Percentiles rank a stretch among this genome's conserved stretches.
Evolutionary conservation across 2,113 vertebrate species (phyloP).

Genomic region (Taurulus bubalis): DNA sequence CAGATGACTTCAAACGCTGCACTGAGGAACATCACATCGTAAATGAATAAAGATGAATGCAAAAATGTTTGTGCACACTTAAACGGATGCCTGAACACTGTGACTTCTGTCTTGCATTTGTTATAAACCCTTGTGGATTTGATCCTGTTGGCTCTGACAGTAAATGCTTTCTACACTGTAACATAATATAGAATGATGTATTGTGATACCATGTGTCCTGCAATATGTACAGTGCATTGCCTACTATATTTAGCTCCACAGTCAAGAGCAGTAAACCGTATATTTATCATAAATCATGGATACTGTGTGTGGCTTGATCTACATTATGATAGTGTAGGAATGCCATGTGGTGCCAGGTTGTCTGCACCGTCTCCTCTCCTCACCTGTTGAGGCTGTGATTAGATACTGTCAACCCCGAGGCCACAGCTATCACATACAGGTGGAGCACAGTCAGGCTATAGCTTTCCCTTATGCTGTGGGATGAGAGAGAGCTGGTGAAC

Average conservation of each 20-base stretch:
- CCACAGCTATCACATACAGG: conserved; percentile 66
- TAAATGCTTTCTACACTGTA: conserved; percentile 6
- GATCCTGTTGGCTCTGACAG: not conserved
- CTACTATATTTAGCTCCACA: conserved; percentile 10
- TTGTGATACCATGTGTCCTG: not conserved
- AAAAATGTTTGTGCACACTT: conserved; percentile 44
- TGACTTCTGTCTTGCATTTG: conserved; percentile 9
- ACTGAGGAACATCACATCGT: conserved; percentile 21
- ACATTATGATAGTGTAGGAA: conserved; percentile 64
- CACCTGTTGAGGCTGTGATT: conserved; percentile 78
- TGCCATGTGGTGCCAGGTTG: conserved; percentile 74
- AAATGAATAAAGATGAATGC: conserved; percentile 45
- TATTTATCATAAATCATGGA: conserved; percentile 39
- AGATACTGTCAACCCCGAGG: conserved; percentile 74
- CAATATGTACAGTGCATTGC: conserved; percentile 14
- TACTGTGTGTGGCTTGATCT: conserved; percentile 61
- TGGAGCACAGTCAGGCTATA: conserved; percentile 47
- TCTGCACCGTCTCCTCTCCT: conserved; percentile 68
- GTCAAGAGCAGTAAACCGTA: not conserved
- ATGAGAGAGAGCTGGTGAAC: conserved; percentile 57
- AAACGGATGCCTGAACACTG: conserved; percentile 22
- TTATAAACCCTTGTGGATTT: conserved; percentile 22
- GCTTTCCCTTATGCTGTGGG: conserved; percentile 55
- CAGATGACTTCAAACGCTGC: conserved; percentile 50
- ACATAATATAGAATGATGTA: not conserved